Evolutionary conservation across 2,113 vertebrate species (phyloP), one percentile per base, ranked within the genome.

Genomic region (Calyptomena viridis): DNA sequence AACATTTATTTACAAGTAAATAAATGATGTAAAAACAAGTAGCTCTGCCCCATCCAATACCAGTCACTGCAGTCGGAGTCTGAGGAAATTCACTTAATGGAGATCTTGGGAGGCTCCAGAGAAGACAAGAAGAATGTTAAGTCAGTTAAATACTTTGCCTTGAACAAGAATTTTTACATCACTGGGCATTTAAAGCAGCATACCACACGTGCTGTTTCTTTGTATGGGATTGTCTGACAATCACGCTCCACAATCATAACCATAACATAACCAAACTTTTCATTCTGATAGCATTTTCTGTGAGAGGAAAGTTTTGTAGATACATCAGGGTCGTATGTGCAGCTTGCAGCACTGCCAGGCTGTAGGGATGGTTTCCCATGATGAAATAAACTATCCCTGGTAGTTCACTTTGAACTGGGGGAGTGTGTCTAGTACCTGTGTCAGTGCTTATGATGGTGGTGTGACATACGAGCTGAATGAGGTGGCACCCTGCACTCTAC

Each of bases 1-100:
- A 58, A 72, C 55, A n/a, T 84, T 76, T 95, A 75, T 74, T 84
- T 90, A 60, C 39, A 75, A 90, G 81, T 92, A 88, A 95, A 91
- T 94, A 92, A 79, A 60, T 85, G 37, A 84, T 94, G 69, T 84
- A 42, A 93, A 74, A 72, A 14, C 55, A 69, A 93, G 90, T 67
- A 58, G 23, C 78, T 84, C 60, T 94, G 85, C 83, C 86, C 76
- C 25, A 49, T 95, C 86, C 73, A 84, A 78, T 94, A 90, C 76
- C 53, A 68, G 64, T 90, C 86, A 82, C 37, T 84, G 86, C 80
- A 81, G 3, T 56, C 53, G 49, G 67, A 89, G 63, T 73, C 62
- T 27, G 47, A 67, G 84, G 49, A 95, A 86, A 84, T 93, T 75
- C 25, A 59, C 64, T 87, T 85, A 78, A 72, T 86, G 88, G 75